A percentile compares a stretch with the other conserved stretches of the same genome.
Conservation (phyloP, 2,113 vertebrate species). For the Blennius ocellaris region DNA sequence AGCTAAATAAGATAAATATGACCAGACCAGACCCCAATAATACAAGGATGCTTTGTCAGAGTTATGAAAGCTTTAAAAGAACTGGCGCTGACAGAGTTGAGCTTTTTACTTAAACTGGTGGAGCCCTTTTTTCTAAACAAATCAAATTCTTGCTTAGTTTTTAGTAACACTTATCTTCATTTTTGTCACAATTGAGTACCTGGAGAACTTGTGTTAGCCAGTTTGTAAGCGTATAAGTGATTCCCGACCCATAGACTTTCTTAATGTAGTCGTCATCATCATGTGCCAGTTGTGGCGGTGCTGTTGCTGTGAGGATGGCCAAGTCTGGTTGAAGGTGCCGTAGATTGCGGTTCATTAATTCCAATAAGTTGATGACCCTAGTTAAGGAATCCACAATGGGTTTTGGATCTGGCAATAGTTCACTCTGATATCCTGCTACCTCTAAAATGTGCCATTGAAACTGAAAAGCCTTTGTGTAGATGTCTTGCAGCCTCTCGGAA, state of each 20-base stretch:
- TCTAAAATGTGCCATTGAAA: slow-evolving; percentile 23
- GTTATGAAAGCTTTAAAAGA: no score
- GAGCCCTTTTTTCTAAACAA: no score
- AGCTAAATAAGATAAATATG: no score
- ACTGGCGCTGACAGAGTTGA: no score
- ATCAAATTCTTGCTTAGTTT: background rate
- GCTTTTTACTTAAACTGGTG: background rate
- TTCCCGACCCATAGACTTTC: slow-evolving; percentile 36
- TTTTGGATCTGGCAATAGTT: fast-evolving
- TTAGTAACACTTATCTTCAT: background rate
- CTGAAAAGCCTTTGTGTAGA: slow-evolving; percentile 22
- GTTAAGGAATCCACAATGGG: fast-evolving
- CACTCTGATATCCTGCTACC: fast-evolving
- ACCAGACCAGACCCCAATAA: no score
- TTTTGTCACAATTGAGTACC: background rate
- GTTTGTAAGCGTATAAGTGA: slow-evolving; percentile 14
- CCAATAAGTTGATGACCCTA: fast-evolving
- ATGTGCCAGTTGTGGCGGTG: background rate
- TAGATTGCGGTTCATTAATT: fast-evolving
- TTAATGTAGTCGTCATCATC: fast-evolving
- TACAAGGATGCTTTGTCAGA: no score
- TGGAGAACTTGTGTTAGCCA: background rate
- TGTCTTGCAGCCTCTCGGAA: slow-evolving; percentile 46
- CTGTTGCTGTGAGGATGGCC: fast-evolving
- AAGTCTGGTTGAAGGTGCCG: fast-evolving